phyloP scores from a whole-genome alignment of 2,113 vertebrate genomes.

The Gymnarchus niloticus region DNA sequence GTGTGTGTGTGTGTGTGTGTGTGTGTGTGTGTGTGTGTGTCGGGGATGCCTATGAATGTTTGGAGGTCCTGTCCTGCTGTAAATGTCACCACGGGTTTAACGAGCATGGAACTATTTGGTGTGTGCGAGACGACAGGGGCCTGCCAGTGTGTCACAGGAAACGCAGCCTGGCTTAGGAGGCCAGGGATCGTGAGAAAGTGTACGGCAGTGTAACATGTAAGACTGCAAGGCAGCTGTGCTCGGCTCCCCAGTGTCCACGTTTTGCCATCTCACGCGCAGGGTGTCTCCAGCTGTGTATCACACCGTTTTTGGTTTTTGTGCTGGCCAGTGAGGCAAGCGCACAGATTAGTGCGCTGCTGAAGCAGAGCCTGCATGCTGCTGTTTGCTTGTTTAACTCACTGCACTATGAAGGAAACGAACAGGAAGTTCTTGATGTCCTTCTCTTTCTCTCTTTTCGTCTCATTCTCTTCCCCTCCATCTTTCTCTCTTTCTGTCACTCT shows the following conservation, averaged over 20 bases:
- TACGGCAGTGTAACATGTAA: not conserved
- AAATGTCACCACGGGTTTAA: not conserved
- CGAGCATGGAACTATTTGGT: not conserved
- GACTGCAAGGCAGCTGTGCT: too few relatives aligned
- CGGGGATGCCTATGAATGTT: not conserved
- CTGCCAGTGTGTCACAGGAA: not conserved
- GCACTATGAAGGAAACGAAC: conserved; percentile 33
- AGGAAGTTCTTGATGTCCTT: conserved; percentile 50
- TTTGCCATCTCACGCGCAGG: too few relatives aligned
- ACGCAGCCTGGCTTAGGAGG: not conserved
- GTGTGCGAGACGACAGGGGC: not conserved
- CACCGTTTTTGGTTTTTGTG: not conserved
- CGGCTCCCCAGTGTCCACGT: too few relatives aligned
- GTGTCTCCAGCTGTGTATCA: not conserved
- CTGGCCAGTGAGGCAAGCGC: not conserved
- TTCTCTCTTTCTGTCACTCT: conserved; percentile 19
- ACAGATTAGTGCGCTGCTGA: not conserved
- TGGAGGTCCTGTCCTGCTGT: not conserved
- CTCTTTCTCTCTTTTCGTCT: not conserved
- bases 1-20: not conserved
- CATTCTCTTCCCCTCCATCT: not conserved
- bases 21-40: not conserved
- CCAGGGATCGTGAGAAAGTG: conserved; percentile 13
- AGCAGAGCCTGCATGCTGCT: not conserved
- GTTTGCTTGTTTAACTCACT: not conserved